A percentile compares a stretch with the other conserved stretches of the same genome.
Evolutionary conservation across 2,113 vertebrate species (phyloP).

Genomic region (Brienomyrus brachyistius): DNA sequence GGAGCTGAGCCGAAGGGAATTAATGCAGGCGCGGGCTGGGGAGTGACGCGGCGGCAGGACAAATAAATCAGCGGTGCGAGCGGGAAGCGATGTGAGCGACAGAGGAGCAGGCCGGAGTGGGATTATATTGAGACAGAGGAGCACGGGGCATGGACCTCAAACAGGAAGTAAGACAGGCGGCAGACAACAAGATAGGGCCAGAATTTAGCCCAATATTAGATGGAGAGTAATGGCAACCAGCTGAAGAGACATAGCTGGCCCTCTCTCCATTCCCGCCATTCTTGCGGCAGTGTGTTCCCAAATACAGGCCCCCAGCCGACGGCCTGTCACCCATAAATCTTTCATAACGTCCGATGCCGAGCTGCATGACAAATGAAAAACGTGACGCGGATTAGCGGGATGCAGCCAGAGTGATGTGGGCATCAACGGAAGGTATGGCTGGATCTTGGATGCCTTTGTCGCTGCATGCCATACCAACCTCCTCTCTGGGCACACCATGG

Average conservation of each 20-base stretch:
- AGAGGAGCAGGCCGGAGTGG: constrained; percentile 26
- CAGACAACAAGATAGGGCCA: background rate
- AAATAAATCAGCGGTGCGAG: background rate
- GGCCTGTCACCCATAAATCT: background rate
- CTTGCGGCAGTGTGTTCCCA: no score
- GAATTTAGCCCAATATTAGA: background rate
- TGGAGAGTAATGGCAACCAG: constrained; percentile 29
- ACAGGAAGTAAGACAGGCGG: background rate
- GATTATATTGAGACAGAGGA: constrained; percentile 21
- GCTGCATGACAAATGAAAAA: background rate
- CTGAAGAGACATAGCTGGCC: background rate
- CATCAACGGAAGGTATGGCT: background rate
- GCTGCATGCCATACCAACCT: background rate
- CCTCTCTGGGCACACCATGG: background rate
- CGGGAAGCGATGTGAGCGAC: background rate
- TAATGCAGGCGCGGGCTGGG: background rate
- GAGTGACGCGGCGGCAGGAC: background rate
- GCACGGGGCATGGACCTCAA: background rate
- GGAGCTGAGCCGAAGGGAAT: background rate
- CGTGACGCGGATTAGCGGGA: background rate
- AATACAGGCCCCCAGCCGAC: background rate
- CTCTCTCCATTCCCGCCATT: background rate
- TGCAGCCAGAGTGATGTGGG: background rate
- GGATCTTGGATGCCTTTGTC: background rate
- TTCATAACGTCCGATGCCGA: background rate